Evolutionary conservation across 2,888 invertebrate species (phyloP), one percentile per base, ranked within the genome.

Genomic region (Steromphala cineraria): DNA sequence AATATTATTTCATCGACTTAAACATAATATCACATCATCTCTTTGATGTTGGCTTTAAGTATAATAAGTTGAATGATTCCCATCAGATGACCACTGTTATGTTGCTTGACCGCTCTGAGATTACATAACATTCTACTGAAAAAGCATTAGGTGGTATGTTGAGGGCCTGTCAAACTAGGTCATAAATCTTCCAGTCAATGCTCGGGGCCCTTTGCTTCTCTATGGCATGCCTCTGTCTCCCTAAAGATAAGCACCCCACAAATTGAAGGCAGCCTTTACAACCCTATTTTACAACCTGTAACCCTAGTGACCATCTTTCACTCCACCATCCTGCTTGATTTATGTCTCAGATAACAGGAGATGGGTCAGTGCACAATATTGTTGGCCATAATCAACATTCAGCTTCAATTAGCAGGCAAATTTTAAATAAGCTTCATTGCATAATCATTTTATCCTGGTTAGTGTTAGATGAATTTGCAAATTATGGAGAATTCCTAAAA

Each of bases 121-220:
- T 71, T 31, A 71, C 71, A 71, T 71, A 71, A 71, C 71, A 17
- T 36, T n/a, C 71, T 36, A 71, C 71, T 71, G 71, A 71, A 71
- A 71, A 71, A 71, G 71, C 71, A 71, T 71, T 71, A 71, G 71
- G 62, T 28, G 24, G 24, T 28, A 62, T 62, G 62, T 62, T n/a
- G 62, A 19, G 31, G 36, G 71, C 40, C 31, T 71, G 71, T 71
- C 71, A 71, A 36, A 36, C 31, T 71, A 40, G 40, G 19, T 36
- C 15, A 40, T 71, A 71, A 71, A 71, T 71, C 71, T 71, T 36
- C 31, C 71, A 71, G 71, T 31, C 19, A 36, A 31, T 31, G 71
- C 71, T 71, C 5, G 31, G 19, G 36, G 36, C 71, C n/a, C 36
- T 71, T 40, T 36, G 36, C 28, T 24, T 36, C 71, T 46, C 56